Base-by-base conservation (phyloP, 2,888 invertebrate species). In the Hofmannophila pseudospretella region DNA sequence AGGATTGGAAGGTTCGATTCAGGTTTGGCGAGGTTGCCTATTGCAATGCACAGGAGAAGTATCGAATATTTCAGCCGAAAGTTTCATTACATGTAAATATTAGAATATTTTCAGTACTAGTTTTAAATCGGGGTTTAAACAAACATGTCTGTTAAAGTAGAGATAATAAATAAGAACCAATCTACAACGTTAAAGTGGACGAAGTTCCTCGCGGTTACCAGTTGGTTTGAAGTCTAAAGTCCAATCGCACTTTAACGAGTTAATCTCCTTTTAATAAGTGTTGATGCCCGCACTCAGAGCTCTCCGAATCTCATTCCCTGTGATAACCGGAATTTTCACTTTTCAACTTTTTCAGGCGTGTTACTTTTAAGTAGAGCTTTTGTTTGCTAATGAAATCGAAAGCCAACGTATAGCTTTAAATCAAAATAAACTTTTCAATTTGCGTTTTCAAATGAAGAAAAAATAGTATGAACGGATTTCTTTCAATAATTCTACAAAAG, bases 231-330 rank as follows among this genome's bases (percentile, higher is more conserved):
- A 70, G 45, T 61, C 56, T 34, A 54, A 71, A 80, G 67, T 80
- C 80, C 71, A 75, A 79, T 80, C 72, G 73, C 67, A 80, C 70
- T 82, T 79, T 74, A 75, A 79, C 67, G 79, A 82, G 78, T 82
- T 82, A 78, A 79, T 78, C 71, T 67, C 60, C 66, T 75, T 81
- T 81, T 79, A 81, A 78, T 81, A 78, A 81, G 77, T 79, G 77
- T 76, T 78, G 74, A 80, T 78, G 74, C 67, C 47, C 64, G 8
- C 58, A 58, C 39, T 36, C 45, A 40, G 65, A 54, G 63, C 58
- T 59, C 48, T 47, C 49, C 53, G 58, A 61, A 71, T 72, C 69
- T 66, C 61, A 64, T 74, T 73, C 64, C 57, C 50, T 57, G 54
- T 52, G 48, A 54, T 62, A 67, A 63, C 61, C 62, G 55, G 60